Percentiles rank a stretch among this genome's conserved stretches.
Conservation (phyloP, 2,113 vertebrate genomes). For the Zapus hudsonius region DNA sequence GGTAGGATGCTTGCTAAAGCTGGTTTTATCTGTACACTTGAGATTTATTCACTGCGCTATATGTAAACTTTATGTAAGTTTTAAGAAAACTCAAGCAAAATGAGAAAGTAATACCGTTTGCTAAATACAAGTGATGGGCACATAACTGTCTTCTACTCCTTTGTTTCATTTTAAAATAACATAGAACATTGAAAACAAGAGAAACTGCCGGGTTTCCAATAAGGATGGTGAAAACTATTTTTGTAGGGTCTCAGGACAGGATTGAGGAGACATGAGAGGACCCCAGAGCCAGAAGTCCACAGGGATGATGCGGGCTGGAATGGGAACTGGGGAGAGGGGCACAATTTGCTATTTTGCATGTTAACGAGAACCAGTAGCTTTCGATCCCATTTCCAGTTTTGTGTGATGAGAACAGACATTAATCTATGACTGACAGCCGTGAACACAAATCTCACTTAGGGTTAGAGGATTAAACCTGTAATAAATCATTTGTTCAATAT, state of each 20-base stretch:
- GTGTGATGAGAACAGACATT: background rate
- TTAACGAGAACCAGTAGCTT: background rate
- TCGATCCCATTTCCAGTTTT: background rate
- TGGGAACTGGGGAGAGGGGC: rapidly evolving
- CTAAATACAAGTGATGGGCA: background rate
- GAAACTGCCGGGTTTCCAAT: background rate
- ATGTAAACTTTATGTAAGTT: conserved; percentile 27
- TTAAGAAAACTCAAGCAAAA: background rate
- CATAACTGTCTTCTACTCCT: background rate
- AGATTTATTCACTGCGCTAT: background rate
- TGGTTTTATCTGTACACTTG: background rate
- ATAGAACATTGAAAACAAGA: background rate
- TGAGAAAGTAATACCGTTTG: background rate
- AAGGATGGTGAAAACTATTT: background rate
- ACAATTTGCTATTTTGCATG: background rate
- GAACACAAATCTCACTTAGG: background rate
- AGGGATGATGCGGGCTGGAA: background rate
- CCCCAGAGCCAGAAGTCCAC: rapidly evolving
- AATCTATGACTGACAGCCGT: background rate
- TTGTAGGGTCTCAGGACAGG: background rate
- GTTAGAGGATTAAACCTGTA: background rate
- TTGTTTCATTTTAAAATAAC: background rate
- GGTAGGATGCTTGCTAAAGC: background rate
- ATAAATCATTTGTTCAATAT: background rate
- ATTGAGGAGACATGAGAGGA: background rate